Percentiles rank a stretch among this genome's conserved stretches.
Conservation (phyloP, 1,140 invertebrate genomes). For the Monomorium pharaonis region DNA sequence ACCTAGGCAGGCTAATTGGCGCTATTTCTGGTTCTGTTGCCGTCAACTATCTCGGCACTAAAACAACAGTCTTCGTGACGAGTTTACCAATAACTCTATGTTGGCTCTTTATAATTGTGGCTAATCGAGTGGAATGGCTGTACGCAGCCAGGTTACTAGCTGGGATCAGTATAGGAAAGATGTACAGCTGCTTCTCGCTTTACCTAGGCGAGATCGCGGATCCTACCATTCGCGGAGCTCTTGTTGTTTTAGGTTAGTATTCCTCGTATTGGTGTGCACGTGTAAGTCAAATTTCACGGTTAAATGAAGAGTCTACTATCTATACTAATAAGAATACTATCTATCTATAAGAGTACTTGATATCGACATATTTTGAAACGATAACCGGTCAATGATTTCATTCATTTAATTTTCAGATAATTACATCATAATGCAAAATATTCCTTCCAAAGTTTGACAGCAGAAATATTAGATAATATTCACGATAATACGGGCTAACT, state of each 20-base stretch:
- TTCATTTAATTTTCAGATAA: background rate
- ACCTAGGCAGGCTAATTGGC: constrained; percentile 84
- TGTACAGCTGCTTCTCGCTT: constrained; percentile 88
- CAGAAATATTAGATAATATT: background rate
- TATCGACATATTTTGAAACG: background rate
- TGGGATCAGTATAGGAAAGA: constrained; percentile 89
- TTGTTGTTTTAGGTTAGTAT: constrained; percentile 86
- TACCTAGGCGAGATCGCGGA: constrained; percentile 90
- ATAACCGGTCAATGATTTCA: background rate
- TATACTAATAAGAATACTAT: too few relatives aligned
- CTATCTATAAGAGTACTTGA: background rate
- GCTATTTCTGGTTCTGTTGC: constrained; percentile 77
- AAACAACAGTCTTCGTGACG: constrained; percentile 87
- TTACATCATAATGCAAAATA: background rate
- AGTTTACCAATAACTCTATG: constrained; percentile 87
- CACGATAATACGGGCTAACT: background rate
- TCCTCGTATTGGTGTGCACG: constrained; percentile 74
- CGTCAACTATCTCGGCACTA: constrained; percentile 87
- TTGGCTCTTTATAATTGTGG: constrained; percentile 88
- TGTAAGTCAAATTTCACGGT: constrained; percentile 84
- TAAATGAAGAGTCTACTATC: too few relatives aligned
- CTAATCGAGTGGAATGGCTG: constrained; percentile 84
- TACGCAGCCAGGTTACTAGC: constrained; percentile 86
- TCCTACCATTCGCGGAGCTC: constrained; percentile 88
- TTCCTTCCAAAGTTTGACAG: background rate